Evolutionary conservation across 2,113 vertebrate genomes (phyloP).

Genomic region (Cervus canadensis): DNA sequence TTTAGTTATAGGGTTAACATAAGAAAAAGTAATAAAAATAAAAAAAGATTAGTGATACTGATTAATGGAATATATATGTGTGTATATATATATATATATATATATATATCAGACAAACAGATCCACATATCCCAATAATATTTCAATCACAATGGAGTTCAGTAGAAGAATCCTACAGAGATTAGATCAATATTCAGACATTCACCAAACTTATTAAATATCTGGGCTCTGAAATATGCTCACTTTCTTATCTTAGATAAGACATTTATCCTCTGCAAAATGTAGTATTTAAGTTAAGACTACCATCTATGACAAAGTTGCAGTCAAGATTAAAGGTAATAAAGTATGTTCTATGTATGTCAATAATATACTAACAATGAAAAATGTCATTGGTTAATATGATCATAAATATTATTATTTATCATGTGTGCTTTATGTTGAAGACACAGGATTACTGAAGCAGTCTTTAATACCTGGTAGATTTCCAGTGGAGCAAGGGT

Average conservation of each 20-base stretch:
- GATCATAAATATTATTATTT: neutral
- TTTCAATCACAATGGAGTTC: neutral
- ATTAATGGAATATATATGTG: neutral
- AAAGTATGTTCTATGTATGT: neutral
- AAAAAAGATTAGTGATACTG: neutral
- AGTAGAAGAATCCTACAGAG: neutral
- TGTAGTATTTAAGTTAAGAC: neutral
- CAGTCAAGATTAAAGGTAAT: neutral
- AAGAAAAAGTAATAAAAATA: neutral
- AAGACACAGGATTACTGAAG: neutral
- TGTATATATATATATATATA: neutral
- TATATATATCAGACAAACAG: neutral
- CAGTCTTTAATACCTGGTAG: neutral
- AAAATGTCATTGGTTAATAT: neutral
- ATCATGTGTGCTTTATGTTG: neutral
- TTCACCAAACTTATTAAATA: neutral
- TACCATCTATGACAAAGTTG: neutral
- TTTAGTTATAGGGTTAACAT: neutral
- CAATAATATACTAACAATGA: neutral
- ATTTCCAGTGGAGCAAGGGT: neutral
- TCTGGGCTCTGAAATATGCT: neutral
- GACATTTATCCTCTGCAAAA: neutral
- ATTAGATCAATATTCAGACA: neutral
- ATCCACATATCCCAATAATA: neutral
- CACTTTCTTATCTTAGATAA: neutral